These are phyloP conservation scores for Philonicus albiceps DNA, from an alignment of 2,888 invertebrate species.

Conservation along the genomic window DNA sequence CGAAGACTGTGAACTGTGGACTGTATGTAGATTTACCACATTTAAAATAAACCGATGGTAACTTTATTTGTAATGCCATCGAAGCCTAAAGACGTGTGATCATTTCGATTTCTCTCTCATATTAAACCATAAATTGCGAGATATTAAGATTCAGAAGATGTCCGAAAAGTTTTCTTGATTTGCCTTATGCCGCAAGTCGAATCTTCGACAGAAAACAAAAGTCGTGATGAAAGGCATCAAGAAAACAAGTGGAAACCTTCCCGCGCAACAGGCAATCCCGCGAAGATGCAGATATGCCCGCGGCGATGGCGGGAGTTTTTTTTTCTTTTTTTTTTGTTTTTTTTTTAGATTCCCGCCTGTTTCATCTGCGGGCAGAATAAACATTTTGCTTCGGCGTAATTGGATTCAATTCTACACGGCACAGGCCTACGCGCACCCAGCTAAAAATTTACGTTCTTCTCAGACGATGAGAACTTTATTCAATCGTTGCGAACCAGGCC, in stretches of 20 bases:
- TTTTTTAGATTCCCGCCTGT: background rate
- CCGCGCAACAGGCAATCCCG: background rate
- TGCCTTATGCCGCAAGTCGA: background rate
- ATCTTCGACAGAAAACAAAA: background rate
- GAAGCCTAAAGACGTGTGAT: background rate
- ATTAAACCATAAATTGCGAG: background rate
- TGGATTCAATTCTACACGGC: conserved; percentile 5
- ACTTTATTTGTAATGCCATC: background rate
- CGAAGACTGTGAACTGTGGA: too few species aligned
- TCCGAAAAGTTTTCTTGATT: background rate
- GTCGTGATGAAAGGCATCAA: background rate
- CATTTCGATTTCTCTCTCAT: background rate
- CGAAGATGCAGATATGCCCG: background rate
- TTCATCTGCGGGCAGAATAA: background rate
- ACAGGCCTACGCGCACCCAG: background rate
- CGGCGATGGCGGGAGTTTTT: background rate
- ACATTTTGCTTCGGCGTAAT: background rate
- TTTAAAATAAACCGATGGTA: background rate
- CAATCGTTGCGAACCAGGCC: background rate
- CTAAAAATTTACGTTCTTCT: background rate
- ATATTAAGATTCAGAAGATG: background rate
- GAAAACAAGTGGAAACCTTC: background rate
- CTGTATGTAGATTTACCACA: too few species aligned
- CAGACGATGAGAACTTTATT: background rate
- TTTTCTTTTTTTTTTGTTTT: too few species aligned